Evolutionary conservation across 2,888 invertebrate genomes (phyloP), one percentile per base, ranked within the genome.

Genomic region (Gasteruption jaculator): DNA sequence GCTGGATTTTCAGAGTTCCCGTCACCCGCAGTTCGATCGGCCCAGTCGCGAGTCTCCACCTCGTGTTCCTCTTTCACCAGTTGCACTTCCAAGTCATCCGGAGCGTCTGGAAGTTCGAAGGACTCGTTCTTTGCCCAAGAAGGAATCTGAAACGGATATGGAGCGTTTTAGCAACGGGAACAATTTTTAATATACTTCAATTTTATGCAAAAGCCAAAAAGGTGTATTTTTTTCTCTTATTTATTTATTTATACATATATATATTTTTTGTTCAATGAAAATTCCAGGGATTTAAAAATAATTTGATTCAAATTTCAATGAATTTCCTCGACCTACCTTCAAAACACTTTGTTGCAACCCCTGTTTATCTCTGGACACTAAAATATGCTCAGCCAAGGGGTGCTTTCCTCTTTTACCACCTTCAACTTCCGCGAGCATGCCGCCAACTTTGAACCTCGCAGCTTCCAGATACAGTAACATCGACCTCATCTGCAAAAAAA

Each of bases 381-480:
- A 85, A 63, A 94, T 91, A 65, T 93, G 91, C 26, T 87, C 80
- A 1, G 88, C 83, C 45, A 93, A 74, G 0, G 91, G 89, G 73
- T 92, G 91, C 38, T 84, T 82, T 8, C 80, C 80, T 45, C 85
- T 78, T 14, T 86, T 81, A 50, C 85, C 77, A 54, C 83, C 85
- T 62, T 92, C 91, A 48, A 93, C 68, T 64, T 91, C 91, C 40
- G 85, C 82, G 35, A 94, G 71, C 19, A 86, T 86, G 36, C 85
- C 83, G 41, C 89, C 85, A 31, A 94, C 82, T 74, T 95, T 94
- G 67, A 85, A 88, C 53, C 89, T 81, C 8, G 91, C 85, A 3
- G 92, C 94, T 71, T 94, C 94, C 60, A 94, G 74, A 67, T 92
- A 94, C 10, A 91, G 86, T 52, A 93, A 74, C 88, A 92, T 92